Percentiles rank a stretch among this genome's conserved stretches.
Evolutionary conservation across 2,888 invertebrate species (phyloP).

Genomic region (Omphaloscelis lunosa): DNA sequence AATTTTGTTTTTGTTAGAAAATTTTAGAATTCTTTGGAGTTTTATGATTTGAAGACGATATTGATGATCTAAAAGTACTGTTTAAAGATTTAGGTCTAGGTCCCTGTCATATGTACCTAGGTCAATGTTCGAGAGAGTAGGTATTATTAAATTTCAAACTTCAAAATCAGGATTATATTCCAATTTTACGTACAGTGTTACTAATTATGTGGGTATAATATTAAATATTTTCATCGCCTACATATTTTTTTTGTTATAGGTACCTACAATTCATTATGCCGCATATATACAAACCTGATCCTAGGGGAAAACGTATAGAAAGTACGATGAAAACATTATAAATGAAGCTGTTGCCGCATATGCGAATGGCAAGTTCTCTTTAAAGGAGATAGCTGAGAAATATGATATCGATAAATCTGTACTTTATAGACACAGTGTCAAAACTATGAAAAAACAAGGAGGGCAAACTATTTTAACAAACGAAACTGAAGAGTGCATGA

Average conservation of each 20-base stretch:
- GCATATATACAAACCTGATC: no score
- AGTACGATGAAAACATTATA: constrained; percentile 32
- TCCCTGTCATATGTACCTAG: no score
- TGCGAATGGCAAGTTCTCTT: constrained; percentile 10
- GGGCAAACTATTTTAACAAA: constrained; percentile 56
- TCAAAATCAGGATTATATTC: constrained; percentile 23
- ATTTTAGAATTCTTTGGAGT: constrained; percentile 23
- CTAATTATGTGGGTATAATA: no score
- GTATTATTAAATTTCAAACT: no score
- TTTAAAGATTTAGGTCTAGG: no score
- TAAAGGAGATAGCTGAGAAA: constrained; percentile 10
- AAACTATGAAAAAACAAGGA: constrained; percentile 57
- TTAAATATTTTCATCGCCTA: no score
- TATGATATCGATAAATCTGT: no score
- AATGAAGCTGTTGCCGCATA: constrained; percentile 16
- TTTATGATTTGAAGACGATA: constrained; percentile 18
- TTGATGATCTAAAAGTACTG: constrained; percentile 3
- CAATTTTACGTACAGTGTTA: neutral
- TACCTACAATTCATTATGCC: constrained; percentile 5
- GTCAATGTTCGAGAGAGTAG: no score
- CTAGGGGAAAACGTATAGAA: constrained; percentile 46
- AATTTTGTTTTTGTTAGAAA: constrained; percentile 18
- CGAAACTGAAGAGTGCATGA: constrained; percentile 46
- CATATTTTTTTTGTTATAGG: no score
- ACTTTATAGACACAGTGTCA: constrained; percentile 44